Base-by-base conservation (phyloP, 2,797 vertebrate genomes). In the Pipistrellus kuhlii region DNA sequence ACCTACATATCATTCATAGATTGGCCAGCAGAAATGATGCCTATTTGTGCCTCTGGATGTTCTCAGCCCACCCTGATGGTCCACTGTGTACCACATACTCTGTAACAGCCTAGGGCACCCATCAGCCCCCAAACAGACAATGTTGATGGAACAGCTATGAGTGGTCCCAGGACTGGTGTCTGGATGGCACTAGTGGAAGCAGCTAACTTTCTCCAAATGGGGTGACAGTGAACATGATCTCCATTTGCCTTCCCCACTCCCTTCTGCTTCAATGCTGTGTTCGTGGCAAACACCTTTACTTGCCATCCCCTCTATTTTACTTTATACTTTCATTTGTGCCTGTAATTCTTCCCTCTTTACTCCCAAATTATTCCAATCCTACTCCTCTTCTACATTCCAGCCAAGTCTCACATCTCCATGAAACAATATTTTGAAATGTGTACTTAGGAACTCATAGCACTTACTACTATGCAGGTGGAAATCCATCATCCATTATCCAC, bases 41-140 rank as follows among this genome's bases (percentile, higher is more conserved):
- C 9, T 69, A 59, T 86, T 18, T 17, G 0, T 71, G 20, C 27
- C 44, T 44, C 38, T 51, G 75, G 30, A 48, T 0, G 0, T 30
- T 27, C 55, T 57, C 11, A 53, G 55, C 46, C 48, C 27, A 17
- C n/a, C 9, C 41, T 7, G 3, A 35, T 20, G 41, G 53, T 30
- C 32, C 32, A 21, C 8, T 30, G 75, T 55, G 44, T 46, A 76
- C 20, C 5, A 7, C 0, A 0, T 0, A 6, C 2, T 48, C 25
- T 35, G 0, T 73, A 32, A 57, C 27, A 84, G 38, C 71, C 38
- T 2, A 9, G 53, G 53, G 88, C 15, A 35, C 38, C 32, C 2
- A 3, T 14, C 9, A 75, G 32, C 3, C 23, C 41, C 27, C 15
- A 57, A 8, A 75, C 4, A 51, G 53, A 21, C 51, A 30, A 35